Conservation (phyloP, 2,113 vertebrate genomes). For the Phrynosoma blainvillii region DNA sequence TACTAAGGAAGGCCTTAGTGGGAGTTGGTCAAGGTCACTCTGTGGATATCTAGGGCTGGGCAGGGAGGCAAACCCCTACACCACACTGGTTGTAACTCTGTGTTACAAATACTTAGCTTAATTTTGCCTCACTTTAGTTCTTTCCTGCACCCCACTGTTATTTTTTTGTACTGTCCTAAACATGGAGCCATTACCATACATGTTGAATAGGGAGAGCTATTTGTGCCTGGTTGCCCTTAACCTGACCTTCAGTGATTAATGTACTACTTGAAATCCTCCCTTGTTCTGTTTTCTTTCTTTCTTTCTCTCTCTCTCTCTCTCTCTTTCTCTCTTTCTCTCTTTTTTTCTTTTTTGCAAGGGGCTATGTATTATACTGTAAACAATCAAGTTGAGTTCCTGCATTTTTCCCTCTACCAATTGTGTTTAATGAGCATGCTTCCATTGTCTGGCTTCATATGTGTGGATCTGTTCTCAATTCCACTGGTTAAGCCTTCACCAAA, state of each 20-base stretch:
- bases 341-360: neutral
- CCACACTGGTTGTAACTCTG: too few species aligned
- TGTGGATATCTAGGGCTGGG: too few species aligned
- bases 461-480: neutral
- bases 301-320: too few species aligned
- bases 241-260: neutral
- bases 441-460: neutral
- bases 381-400: neutral
- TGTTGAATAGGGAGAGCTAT: neutral
- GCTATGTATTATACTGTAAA: neutral
- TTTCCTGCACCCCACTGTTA: neutral
- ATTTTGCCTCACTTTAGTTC: neutral
- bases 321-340: too few species aligned
- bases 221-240: neutral
- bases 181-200: neutral
- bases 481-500: constrained; percentile 13
- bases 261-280: neutral
- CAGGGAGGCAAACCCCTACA: too few species aligned
- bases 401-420: neutral
- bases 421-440: neutral
- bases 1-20: too few species aligned
- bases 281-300: neutral
- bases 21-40: too few species aligned
- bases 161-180: neutral
- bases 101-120: too few species aligned